Base-by-base conservation (phyloP, 2,888 invertebrate species). In the Drosophila leonis region DNA sequence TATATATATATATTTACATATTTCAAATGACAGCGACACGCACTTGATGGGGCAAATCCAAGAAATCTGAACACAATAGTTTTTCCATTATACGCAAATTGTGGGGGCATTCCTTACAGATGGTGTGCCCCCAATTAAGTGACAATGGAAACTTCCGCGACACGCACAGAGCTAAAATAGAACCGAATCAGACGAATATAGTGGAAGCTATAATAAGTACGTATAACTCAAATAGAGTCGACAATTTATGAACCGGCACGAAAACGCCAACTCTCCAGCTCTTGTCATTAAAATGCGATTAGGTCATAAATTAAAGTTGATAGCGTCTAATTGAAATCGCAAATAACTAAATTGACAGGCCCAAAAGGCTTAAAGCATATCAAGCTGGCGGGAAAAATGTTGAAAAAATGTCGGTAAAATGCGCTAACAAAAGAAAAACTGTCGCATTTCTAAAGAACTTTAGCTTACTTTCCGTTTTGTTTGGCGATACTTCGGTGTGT, bases 101-200 rank as follows among this genome's bases (percentile, higher is more conserved):
- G 64, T 59, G 59, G 44, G 39, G 56, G 64, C 60, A 59, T 56
- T 49, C 39, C 65, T 44, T 51, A 13, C 33, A 59, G 56, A 75
- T 56, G 70, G 46, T 48, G 33, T 70, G 79, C 60, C 63, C 69
- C 82, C 88, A 86, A 83, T 83, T 83, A 88, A 80, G 49, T 70
- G 67, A 83, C 89, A 83, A 83, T 88, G 33, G 89, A 33, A 72
- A 60, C 72, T 76, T 65, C 65, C 65, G 63, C 60, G 65, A 59
- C 78, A 78, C 78, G 78, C 80, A 71, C 80, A 70, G 57, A 69
- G 59, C 69, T 48, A 41, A 46, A 33, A 10, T 49, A 48, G 33
- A 39, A 24, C 15, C 41, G 29, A 35, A 12, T 44, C 31, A 12
- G 20, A n/a, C 39, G 27, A 54, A 44, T 42, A 54, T 60, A 48